Conservation (phyloP, 2,113 vertebrate species). For the Morphnarchus princeps region DNA sequence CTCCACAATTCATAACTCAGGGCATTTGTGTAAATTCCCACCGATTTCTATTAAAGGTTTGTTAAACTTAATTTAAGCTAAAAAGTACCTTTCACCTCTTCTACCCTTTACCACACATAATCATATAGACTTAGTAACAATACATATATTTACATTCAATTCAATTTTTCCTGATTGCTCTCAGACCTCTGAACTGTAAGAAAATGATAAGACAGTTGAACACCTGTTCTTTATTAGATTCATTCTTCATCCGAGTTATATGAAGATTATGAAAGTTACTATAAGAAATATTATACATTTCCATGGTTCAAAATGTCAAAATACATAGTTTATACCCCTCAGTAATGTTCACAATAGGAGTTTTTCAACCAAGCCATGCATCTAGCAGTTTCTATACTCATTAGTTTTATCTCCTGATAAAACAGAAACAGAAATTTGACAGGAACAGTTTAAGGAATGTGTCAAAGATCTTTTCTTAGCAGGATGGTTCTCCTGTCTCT, state of each 20-base stretch:
- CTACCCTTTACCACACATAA: background rate
- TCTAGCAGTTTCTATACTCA: background rate
- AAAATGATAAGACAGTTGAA: background rate
- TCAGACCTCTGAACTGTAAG: background rate
- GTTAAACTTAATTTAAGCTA: background rate
- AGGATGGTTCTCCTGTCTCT: background rate
- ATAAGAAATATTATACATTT: background rate
- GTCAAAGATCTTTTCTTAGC: background rate
- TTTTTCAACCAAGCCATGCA: background rate
- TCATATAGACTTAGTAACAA: background rate
- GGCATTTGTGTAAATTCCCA: background rate
- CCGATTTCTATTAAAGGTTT: background rate
- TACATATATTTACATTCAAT: background rate
- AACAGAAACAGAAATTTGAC: background rate
- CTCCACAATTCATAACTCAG: background rate
- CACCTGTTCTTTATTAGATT: background rate
- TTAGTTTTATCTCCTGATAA: background rate
- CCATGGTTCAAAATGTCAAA: background rate
- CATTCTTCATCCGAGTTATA: background rate
- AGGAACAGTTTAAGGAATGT: background rate
- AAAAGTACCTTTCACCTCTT: background rate
- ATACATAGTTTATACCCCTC: background rate
- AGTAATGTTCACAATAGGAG: background rate
- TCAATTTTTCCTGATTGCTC: background rate
- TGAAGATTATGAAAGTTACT: background rate